phyloP scores from a whole-genome alignment of 1,140 invertebrate species.

The Phymorhynchus buccinoides region DNA sequence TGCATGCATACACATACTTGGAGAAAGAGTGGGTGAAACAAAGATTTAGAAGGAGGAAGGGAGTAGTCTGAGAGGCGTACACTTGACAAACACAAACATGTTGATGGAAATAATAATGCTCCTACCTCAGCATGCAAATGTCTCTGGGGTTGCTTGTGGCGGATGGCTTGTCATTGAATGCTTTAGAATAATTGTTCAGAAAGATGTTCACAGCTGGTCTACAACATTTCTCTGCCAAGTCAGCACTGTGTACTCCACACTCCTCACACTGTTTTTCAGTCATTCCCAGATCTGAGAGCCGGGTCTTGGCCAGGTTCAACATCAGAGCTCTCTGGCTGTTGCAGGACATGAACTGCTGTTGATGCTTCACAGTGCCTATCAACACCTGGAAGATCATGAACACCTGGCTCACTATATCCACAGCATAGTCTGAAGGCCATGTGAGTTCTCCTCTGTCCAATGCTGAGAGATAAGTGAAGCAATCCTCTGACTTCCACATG shows the following conservation, averaged over 20 bases:
- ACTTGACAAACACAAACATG: too few species aligned
- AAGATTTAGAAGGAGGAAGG: too few species aligned
- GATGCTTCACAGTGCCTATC: neutral
- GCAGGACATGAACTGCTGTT: neutral
- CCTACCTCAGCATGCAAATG: too few species aligned
- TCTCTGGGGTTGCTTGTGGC: neutral
- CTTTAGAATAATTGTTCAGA: conserved; percentile 22
- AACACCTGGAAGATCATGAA: neutral
- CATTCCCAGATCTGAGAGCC: neutral
- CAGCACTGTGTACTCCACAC: neutral
- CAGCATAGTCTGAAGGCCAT: conserved; percentile 22
- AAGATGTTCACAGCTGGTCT: conserved; percentile 3
- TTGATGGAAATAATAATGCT: too few species aligned
- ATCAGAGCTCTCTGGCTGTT: neutral
- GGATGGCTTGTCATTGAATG: neutral
- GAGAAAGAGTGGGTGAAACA: too few species aligned
- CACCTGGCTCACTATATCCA: neutral
- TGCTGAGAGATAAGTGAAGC: neutral
- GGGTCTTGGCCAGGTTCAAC: neutral
- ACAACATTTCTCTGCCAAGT: neutral
- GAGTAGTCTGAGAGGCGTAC: too few species aligned
- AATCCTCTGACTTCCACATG: neutral
- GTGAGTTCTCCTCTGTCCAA: neutral
- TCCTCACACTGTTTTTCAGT: neutral
- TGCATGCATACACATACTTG: too few species aligned